phyloP scores from a whole-genome alignment of 2,113 vertebrate species.

The Psephotus haematonotus region DNA sequence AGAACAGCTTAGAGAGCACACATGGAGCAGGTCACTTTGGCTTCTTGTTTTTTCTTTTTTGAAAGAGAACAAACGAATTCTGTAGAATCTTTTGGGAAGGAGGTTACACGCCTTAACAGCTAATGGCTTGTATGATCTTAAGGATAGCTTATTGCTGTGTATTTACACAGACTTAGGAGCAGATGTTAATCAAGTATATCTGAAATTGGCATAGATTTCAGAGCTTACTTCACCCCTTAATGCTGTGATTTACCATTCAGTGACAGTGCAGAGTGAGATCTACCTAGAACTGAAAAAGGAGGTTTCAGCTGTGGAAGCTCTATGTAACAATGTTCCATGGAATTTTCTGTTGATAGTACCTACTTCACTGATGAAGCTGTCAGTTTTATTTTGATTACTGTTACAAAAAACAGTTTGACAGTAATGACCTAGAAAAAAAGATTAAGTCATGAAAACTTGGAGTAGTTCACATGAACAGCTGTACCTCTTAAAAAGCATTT shows the following conservation, averaged over 20 bases:
- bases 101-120: neutral
- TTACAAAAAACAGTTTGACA: neutral
- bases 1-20: neutral
- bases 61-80: neutral
- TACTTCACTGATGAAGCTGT: neutral
- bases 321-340: neutral
- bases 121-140: neutral
- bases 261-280: neutral
- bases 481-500: neutral
- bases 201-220: neutral
- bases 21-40: neutral
- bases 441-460: neutral
- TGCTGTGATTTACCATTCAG: neutral
- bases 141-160: neutral
- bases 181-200: neutral
- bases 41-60: neutral
- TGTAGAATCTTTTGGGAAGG: neutral
- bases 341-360: neutral
- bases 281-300: neutral
- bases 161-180: neutral
- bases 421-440: neutral
- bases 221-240: neutral
- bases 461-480: neutral
- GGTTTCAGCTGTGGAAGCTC: neutral
- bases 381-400: neutral